Conservation (phyloP, 2,113 vertebrate genomes). For the Microtus pennsylvanicus region DNA sequence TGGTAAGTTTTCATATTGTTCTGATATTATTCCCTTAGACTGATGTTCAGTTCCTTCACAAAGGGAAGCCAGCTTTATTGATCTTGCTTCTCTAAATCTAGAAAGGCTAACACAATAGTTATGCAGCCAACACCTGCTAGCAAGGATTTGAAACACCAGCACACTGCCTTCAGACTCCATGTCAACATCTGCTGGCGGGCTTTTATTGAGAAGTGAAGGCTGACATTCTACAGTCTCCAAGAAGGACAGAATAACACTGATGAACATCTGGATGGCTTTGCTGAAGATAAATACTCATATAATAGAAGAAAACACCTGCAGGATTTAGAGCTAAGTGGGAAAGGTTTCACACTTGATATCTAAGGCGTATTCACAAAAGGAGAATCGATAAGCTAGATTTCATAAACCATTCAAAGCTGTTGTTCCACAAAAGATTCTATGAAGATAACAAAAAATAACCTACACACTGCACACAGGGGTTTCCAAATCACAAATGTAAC, state of each 20-base stretch:
- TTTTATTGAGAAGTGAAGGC: background rate
- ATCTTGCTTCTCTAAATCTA: background rate
- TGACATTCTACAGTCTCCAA: background rate
- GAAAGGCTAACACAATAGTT: background rate
- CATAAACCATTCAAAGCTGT: constrained; percentile 20
- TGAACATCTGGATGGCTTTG: background rate
- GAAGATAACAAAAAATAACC: background rate
- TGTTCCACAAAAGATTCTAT: background rate
- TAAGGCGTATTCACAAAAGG: background rate
- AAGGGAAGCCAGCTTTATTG: background rate
- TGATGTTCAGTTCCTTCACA: background rate
- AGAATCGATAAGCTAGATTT: background rate
- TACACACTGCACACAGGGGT: background rate
- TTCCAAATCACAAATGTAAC: background rate
- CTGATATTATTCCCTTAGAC: background rate
- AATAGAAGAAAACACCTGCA: background rate
- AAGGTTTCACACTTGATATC: background rate
- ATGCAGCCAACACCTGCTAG: background rate
- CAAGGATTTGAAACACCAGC: background rate
- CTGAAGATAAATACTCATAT: background rate
- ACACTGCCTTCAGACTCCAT: background rate
- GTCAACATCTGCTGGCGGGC: too few relatives aligned
- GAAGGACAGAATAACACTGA: background rate
- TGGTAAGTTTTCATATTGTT: background rate
- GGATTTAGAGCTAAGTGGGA: background rate